Evolutionary conservation across 2,888 invertebrate genomes (phyloP), one percentile per base, ranked within the genome.

Genomic region (Spodoptera picta): DNA sequence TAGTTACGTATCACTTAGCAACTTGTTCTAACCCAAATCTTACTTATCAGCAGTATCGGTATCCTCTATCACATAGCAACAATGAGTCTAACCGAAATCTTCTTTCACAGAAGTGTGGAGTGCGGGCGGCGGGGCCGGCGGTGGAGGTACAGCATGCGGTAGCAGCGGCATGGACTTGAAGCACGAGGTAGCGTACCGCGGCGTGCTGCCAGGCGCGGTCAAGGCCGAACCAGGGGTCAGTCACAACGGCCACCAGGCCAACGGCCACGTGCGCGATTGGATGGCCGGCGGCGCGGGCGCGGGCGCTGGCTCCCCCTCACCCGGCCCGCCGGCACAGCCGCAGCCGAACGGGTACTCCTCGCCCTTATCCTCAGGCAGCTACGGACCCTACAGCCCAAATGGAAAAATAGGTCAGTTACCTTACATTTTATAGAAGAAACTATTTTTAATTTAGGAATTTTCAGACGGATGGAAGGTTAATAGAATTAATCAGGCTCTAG

Each of bases 351-450:
- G 98, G 60, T 98, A 98, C 90, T 97, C 97, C 56, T 98, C 98
- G 77, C 98, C 98, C 23, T 96, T 98, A 95, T 98, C 97, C 58
- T 97, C 97, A 19, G 96, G 97, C 90, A 98, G 98, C 96, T 98
- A 98, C 95, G 98, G 98, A 82, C 97, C 98, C 2, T 98, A 98
- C 91, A 98, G 98, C 94, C 98, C 98, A 76, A 97, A 97, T 92
- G 97, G 97, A 85, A 98, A 98, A 96, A 96, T 97, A 95, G 97
- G 98, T 98, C 83, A 96, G 97, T 95, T 11, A 23, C 6, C 27
- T 53, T 14, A 36, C 6, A 36, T 1, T 23, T 19, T 2, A 10
- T 10, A 46, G 0, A 23, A 4, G 4, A 10, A 4, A 41, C 7
- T 36, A 36, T 36, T 2, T 36, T 19, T 19, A 19, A 19, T 19